phyloP scores from a whole-genome alignment of 2,113 vertebrate genomes.

The Albula goreensis region DNA sequence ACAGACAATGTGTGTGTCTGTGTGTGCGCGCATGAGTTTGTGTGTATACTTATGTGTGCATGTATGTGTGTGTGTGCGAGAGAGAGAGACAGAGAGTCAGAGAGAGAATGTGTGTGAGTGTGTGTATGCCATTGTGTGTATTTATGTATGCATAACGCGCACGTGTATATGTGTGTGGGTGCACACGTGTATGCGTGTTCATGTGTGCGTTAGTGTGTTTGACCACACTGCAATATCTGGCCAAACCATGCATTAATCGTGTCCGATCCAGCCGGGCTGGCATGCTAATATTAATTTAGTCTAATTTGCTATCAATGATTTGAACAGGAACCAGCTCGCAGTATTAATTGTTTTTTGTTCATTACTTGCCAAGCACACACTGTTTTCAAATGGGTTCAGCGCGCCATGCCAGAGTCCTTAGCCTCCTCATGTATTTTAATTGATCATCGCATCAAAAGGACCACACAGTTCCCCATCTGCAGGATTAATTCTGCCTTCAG shows the following conservation, averaged over 20 bases:
- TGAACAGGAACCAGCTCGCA: constrained; percentile 10
- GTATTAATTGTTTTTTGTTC: constrained; percentile 26
- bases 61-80: background rate
- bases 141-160: too few relatives aligned
- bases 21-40: background rate
- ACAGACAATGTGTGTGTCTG: background rate
- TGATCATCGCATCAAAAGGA: constrained; percentile 27
- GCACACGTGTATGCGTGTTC: background rate
- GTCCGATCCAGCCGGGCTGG: background rate
- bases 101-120: background rate
- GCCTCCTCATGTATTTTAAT: constrained; percentile 20
- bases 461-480: constrained; percentile 23
- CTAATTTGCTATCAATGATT: constrained; percentile 1
- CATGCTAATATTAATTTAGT: constrained; percentile 6
- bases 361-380: constrained; percentile 14
- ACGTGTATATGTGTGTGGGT: background rate
- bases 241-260: background rate
- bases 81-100: background rate
- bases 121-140: background rate
- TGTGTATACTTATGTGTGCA: background rate
- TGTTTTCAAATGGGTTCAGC: constrained; percentile 16
- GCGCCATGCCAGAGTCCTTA: constrained; percentile 13
- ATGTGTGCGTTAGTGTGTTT: background rate
- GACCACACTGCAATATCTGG: background rate
- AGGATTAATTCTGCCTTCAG: constrained; percentile 24